Evolutionary conservation across 2,888 invertebrate genomes (phyloP).

Genomic region (Aphidius colemani): DNA sequence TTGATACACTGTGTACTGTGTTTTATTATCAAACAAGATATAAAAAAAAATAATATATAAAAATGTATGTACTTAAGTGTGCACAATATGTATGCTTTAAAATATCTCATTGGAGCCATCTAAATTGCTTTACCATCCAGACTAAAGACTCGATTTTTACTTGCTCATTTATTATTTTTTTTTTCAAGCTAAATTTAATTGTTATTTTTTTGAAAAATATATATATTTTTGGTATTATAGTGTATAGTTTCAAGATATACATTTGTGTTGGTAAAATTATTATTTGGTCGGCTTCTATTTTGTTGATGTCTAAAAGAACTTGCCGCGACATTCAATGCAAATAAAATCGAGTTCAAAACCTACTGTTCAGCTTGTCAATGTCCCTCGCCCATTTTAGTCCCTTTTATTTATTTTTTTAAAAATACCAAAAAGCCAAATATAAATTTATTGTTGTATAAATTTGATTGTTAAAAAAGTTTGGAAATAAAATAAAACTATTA

Average conservation of each 20-base stretch:
- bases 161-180: conserved; percentile 31
- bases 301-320: not conserved
- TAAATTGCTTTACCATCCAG: conserved; percentile 37
- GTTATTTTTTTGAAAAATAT: conserved; percentile 4
- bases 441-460: not conserved
- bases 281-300: not conserved
- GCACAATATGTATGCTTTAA: conserved; percentile 1
- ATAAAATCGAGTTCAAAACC: conserved; percentile 25
- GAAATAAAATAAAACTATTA: not conserved
- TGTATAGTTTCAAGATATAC: not conserved
- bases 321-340: conserved; percentile 35
- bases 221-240: not conserved
- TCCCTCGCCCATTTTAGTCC: conserved; percentile 15
- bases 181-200: conserved; percentile 14
- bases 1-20: too few relatives aligned
- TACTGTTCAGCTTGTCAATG: conserved; percentile 32
- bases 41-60: too few relatives aligned
- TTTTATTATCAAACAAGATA: too few relatives aligned
- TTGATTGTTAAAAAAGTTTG: not conserved
- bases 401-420: not conserved
- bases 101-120: conserved; percentile 40
- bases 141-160: too few relatives aligned
- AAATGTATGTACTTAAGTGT: too few relatives aligned
- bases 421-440: not conserved
- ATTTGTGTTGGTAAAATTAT: not conserved